Percentiles rank a stretch among this genome's conserved stretches.
phyloP scores from a whole-genome alignment of 2,113 vertebrate genomes.

The Erythrolamprus reginae region DNA sequence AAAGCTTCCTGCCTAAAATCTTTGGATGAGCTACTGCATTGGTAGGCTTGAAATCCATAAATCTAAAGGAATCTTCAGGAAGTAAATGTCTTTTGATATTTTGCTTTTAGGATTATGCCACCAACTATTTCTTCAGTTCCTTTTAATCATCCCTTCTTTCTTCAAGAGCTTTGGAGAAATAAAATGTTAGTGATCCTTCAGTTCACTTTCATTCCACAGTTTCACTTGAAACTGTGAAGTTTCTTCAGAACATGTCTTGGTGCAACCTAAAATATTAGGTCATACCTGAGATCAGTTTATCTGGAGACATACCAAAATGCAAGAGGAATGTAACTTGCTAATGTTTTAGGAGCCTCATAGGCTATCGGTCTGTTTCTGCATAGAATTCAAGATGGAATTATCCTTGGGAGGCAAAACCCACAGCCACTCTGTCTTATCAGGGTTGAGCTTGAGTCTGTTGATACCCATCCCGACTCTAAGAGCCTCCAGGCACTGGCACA shows the following conservation, averaged over 20 bases:
- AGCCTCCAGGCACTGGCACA: too few species aligned
- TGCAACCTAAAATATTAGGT: background rate
- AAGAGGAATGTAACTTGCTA: background rate
- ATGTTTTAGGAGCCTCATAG: background rate
- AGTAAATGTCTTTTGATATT: background rate
- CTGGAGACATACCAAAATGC: background rate
- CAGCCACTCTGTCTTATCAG: too few species aligned
- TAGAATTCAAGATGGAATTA: background rate
- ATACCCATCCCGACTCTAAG: too few species aligned
- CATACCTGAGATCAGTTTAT: background rate
- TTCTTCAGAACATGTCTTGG: background rate
- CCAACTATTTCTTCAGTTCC: background rate
- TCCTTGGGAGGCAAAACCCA: too few species aligned
- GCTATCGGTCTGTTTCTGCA: background rate
- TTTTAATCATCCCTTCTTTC: background rate
- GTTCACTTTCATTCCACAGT: background rate
- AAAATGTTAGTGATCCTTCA: background rate
- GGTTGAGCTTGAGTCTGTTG: too few species aligned
- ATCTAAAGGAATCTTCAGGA: background rate
- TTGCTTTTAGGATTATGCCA: background rate
- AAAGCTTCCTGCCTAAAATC: constrained; percentile 2
- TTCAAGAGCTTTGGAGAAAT: background rate
- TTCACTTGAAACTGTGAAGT: background rate
- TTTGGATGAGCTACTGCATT: background rate
- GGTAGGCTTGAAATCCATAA: background rate